phyloP scores from a whole-genome alignment of 2,888 invertebrate species.

The Axea sp. region DNA sequence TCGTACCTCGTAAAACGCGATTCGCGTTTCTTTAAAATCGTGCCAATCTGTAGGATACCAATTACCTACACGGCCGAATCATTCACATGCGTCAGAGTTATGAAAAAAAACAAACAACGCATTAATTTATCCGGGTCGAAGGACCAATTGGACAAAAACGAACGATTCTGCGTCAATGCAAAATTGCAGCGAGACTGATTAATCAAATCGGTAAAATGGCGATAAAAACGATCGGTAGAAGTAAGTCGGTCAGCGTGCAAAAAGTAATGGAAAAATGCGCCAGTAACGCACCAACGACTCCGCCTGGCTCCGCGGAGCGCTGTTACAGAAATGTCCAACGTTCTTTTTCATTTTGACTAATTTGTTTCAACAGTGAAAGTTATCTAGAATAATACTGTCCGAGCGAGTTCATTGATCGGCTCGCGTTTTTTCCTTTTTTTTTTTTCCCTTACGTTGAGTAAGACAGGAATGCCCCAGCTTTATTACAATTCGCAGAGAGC shows the following conservation, averaged over 20 bases:
- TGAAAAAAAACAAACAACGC: no score
- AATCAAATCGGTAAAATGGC: slow-evolving; percentile 22
- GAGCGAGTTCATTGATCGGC: slow-evolving; percentile 29
- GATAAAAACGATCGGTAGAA: slow-evolving; percentile 17
- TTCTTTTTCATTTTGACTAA: slow-evolving; percentile 57
- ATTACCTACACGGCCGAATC: no score
- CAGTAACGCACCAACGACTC: slow-evolving; percentile 48
- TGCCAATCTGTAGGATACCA: no score
- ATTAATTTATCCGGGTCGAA: no score
- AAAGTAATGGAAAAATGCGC: slow-evolving; percentile 30
- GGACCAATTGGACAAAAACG: slow-evolving; percentile 11
- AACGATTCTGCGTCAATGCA: slow-evolving; percentile 36
- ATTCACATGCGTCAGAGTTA: slow-evolving; percentile 1
- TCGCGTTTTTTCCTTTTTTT: not conserved
- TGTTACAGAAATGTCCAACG: slow-evolving; percentile 44
- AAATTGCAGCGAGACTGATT: slow-evolving; percentile 12
- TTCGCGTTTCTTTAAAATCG: no score
- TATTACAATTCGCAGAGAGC: not conserved
- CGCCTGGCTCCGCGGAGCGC: slow-evolving; percentile 8
- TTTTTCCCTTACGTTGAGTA: no score
- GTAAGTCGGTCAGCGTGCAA: slow-evolving; percentile 37
- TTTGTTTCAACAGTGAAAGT: slow-evolving; percentile 65
- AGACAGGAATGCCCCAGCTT: not conserved
- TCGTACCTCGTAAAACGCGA: no score
- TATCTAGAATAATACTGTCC: slow-evolving; percentile 8